These are phyloP conservation scores for Halocynthia roretzi DNA, from an alignment of 23 tunicate species.

Conservation along the genomic window DNA sequence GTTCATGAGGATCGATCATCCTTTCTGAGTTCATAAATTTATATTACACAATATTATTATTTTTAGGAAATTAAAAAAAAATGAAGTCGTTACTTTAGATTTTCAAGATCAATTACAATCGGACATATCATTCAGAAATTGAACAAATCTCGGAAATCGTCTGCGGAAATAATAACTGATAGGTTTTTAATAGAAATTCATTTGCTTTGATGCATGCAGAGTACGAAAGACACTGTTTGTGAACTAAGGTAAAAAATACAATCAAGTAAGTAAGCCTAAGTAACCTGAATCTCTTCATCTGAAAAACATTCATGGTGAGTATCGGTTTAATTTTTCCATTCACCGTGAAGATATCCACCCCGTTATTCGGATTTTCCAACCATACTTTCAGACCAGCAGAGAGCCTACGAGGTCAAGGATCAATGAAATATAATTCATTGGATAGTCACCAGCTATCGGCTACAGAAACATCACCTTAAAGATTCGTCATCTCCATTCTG, in stretches of 20 bases:
- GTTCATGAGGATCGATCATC: too few relatives aligned
- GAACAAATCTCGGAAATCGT: constrained; percentile 29
- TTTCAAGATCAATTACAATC: too few relatives aligned
- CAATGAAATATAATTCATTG: neutral
- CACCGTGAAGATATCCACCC: neutral
- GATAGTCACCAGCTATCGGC: neutral
- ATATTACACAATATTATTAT: too few relatives aligned
- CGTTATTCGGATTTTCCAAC: neutral
- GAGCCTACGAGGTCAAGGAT: neutral
- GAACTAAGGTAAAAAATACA: neutral
- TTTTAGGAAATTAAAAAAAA: too few relatives aligned
- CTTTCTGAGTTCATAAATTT: too few relatives aligned
- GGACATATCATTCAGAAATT: constrained; percentile 20
- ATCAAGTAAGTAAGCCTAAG: neutral
- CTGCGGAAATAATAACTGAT: constrained; percentile 23
- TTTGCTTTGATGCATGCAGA: neutral
- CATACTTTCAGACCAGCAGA: neutral
- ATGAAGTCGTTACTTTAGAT: too few relatives aligned
- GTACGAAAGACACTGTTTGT: neutral
- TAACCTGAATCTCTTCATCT: constrained; percentile 5
- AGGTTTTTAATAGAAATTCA: neutral
- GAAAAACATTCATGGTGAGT: neutral
- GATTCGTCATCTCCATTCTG: neutral
- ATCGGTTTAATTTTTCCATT: neutral
- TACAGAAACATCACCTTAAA: neutral